Base-by-base conservation (phyloP, 2,888 invertebrate genomes). In the Coelopa pilipes region DNA sequence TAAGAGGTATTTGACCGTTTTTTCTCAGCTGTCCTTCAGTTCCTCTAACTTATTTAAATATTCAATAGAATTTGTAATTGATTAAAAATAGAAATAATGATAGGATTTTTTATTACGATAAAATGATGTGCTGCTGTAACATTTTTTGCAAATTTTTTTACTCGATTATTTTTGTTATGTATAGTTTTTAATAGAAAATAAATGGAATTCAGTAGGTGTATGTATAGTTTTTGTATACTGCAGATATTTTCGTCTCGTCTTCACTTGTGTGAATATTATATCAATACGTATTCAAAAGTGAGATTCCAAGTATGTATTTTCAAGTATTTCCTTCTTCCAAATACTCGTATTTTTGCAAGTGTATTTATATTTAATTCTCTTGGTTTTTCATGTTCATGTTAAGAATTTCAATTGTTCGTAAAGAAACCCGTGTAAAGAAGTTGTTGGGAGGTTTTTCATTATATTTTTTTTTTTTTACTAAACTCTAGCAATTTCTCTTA, bases 111-210 rank as follows among this genome's bases (percentile, higher is more conserved):
- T 17, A n/a, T 57, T 69, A 17, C 24, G 4, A 57, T 69, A 69
- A 59, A 69, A 15, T 69, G 47, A 57, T 45, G 69, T 69, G 69
- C 69, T 59, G 46, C 47, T 69, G 34, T 57, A 69, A 69, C 69
- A 59, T 46, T 17, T 34, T 69, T 69, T 69, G 69, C 59, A 69
- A 46, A 69, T 55, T 69, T 76, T 74, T 74, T 74, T 34, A 34
- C 34, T 34, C 34, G 34, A 67, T 73, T 70, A 15, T 59, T 65
- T 73, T 50, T 74, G 46, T 50, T 57, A 57, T n/a, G 65, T 24
- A n/a, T 19, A 45, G 72, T 75, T 73, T 55, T 63, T 45, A 34
- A 34, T 17, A 65, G 12, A 65, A 46, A 17, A 65, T 17, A 17
- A 65, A 4, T 46, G 47, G 1, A 47, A 34, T 46, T 45, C 17